Evolutionary conservation across 2,888 invertebrate genomes (phyloP), one percentile per base, ranked within the genome.

Genomic region (Pristionchus maxplancki): DNA sequence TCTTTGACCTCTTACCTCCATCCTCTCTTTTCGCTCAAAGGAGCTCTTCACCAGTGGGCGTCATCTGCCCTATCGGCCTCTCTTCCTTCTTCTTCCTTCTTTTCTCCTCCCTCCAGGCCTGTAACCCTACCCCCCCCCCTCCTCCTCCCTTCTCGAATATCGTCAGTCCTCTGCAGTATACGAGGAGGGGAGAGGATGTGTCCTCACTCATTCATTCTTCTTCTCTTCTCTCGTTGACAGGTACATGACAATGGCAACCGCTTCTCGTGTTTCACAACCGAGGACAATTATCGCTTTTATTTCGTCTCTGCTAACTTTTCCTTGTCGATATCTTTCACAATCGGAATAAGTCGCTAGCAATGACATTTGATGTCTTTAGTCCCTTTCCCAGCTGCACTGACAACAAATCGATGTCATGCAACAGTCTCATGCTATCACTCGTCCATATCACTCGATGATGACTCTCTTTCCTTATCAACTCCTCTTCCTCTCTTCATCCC

Each of bases 211-310:
- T 84, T 81, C 34, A 81, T 62, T 83, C 64, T 40, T 28, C 44
- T 37, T 78, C 67, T 86, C 85, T 88, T 34, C 87, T 88, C 89
- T 40, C 58, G 34, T 34, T 74, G 78, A 78, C 78, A 78, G 78
- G 44, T 78, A 78, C 78, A 78, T 78, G 48, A 78, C 28, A 13
- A 20, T 58, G 58, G 58, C 71, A 74, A 1, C 9, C 40, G 31
- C 15, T 13, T 31, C 3, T 64, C 15, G 31, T 1, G 20, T 64
- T 64, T 64, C 64, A 64, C 64, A 58, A 58, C 20, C n/a, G 50
- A 50, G 13, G 48, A 48, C 50, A 20, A 50, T 50, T 20, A 20
- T 50, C 20, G 58, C 58, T 58, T 44, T 9, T 44, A 11, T 44
- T 44, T 44, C 44, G 6, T 44, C 44, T 44, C 6, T 58, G 53